Base-by-base conservation (phyloP, 2,797 vertebrate species). In the Pseudochirops cupreus region DNA sequence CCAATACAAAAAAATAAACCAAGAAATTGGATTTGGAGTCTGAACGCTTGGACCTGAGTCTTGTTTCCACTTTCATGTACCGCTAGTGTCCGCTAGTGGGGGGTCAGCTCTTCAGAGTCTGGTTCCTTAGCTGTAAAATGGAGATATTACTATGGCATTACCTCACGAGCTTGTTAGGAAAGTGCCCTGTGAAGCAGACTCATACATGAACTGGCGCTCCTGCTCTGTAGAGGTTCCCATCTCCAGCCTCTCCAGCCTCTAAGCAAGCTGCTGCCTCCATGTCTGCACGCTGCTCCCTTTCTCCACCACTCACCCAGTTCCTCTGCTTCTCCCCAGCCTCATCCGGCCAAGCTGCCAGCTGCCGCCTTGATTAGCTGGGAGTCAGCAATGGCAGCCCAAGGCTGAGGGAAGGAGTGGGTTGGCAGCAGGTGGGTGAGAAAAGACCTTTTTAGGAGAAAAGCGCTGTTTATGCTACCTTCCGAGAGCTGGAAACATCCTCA, bases 371-470 rank as follows among this genome's bases (percentile, higher is more conserved):
- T 97, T 57, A 95, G 57, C 56, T 93, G 9, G 14, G 55, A 91
- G 55, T 52, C 29, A 82, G 31, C 90, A 16, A 13, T 67, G 11
- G 74, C 94, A 96, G 91, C 50, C 52, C 46, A 94, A 91, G 91
- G 92, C 46, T 57, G 91, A 56, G 82, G 82, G n/a, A 96, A 96
- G n/a, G 52, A 95, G 55, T 50, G n/a, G n/a, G 21, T 87, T 56
- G n/a, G 92, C 39, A 96, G 67, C 16, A 82, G 58, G n/a, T 74
- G 52, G 92, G 92, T 82, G 54, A 56, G 58, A 67, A 67, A 94
- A 93, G 14, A 12, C 82, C 82, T 89, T 96, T 87, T 92, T 92
- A 94, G 46, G 56, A 95, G 56, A 82, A 95, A 90, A 96, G 91
- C 92, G 9, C 55, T 91, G 21, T 67, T 87, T 28, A 21, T 87